Evolutionary conservation across 2,113 vertebrate species (phyloP).

Genomic region (Amphilophus citrinellus): DNA sequence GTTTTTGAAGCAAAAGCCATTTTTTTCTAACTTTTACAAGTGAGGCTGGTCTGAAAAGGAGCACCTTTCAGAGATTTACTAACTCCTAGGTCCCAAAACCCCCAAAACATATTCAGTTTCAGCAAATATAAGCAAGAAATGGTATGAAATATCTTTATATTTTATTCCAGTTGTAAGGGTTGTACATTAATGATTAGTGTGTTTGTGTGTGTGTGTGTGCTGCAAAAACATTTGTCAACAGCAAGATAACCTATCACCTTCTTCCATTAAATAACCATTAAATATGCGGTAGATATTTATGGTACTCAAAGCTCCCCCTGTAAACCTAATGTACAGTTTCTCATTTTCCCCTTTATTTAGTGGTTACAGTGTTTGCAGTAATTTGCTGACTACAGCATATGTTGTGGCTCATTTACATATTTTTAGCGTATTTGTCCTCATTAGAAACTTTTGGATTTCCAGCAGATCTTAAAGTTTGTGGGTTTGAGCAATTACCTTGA

Average conservation of each 20-base stretch:
- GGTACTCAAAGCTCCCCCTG: not conserved
- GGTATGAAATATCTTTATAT: not conserved
- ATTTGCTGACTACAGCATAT: not conserved
- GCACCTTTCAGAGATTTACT: not conserved
- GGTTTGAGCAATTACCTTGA: not conserved
- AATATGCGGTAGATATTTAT: not conserved
- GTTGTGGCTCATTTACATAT: not conserved
- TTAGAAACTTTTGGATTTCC: not conserved
- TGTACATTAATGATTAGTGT: not conserved
- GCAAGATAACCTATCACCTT: not conserved
- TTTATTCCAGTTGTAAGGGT: not conserved
- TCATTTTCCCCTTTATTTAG: not conserved
- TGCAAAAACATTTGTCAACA: too few relatives aligned
- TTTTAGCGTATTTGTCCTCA: not conserved
- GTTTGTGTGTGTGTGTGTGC: too few relatives aligned
- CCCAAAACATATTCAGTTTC: not conserved
- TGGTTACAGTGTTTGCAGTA: not conserved
- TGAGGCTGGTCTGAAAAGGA: not conserved
- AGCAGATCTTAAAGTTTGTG: not conserved
- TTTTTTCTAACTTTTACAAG: slow-evolving; percentile 10
- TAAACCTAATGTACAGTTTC: not conserved
- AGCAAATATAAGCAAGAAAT: not conserved
- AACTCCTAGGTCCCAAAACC: not conserved
- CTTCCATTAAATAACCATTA: not conserved
- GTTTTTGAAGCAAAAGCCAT: slow-evolving; percentile 10